Evolutionary conservation across 2,888 invertebrate species (phyloP).

Genomic region (Stomorhina lunata): DNA sequence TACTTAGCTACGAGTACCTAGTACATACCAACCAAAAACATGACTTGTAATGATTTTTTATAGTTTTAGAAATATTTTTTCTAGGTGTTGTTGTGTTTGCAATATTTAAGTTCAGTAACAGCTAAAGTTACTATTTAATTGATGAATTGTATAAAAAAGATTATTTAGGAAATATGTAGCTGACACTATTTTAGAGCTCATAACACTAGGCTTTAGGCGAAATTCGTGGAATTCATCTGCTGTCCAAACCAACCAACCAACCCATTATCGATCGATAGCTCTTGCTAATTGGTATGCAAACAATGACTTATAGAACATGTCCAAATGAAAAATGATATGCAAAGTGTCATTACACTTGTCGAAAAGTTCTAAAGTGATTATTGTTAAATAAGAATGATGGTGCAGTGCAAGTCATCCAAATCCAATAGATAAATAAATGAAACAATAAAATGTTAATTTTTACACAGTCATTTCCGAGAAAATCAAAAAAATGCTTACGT

Average conservation of each 20-base stretch:
- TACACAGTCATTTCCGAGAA: constrained; percentile 36
- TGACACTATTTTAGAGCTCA: constrained; percentile 22
- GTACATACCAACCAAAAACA: constrained; percentile 22
- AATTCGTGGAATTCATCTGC: constrained; percentile 34
- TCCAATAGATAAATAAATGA: constrained; percentile 16
- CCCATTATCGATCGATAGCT: not conserved
- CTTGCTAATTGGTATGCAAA: constrained; percentile 62
- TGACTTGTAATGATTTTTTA: constrained; percentile 55
- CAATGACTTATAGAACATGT: constrained; percentile 55
- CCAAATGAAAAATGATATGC: constrained; percentile 64
- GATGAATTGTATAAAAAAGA: constrained; percentile 56
- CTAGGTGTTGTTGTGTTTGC: not conserved
- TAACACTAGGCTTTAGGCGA: not conserved
- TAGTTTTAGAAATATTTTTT: constrained; percentile 19
- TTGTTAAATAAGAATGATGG: constrained; percentile 58
- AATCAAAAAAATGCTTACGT: not conserved
- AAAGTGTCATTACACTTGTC: constrained; percentile 65
- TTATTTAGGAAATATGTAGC: no score
- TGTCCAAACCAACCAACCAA: not conserved
- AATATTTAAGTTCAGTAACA: constrained; percentile 24
- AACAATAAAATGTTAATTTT: constrained; percentile 36
- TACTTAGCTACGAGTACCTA: no score
- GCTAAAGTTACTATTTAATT: constrained; percentile 60
- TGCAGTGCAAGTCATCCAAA: constrained; percentile 35
- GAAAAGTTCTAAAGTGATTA: constrained; percentile 64